Base-by-base conservation (phyloP, 2,888 invertebrate species). In the Parapristionchus giblindavisi region DNA sequence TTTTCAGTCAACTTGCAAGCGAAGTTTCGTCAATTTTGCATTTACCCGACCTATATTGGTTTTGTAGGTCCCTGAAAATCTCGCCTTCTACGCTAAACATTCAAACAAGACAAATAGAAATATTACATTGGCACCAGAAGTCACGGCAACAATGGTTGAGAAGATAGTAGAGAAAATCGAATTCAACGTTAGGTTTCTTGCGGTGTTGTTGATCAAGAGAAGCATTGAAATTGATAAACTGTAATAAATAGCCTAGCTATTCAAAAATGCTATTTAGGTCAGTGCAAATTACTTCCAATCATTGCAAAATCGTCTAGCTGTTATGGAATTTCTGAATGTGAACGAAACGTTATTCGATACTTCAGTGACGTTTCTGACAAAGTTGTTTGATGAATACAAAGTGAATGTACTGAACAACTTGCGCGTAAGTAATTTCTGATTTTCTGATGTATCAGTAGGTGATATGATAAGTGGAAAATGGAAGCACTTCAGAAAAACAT, bases 221-320 rank as follows among this genome's bases (percentile, higher is more conserved):
- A n/a, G n/a, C n/a, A n/a, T n/a, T n/a, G n/a, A n/a, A n/a, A n/a
- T n/a, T n/a, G n/a, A n/a, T n/a, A n/a, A n/a, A n/a, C n/a, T n/a
- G n/a, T n/a, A n/a, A n/a, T n/a, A n/a, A n/a, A n/a, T n/a, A n/a
- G n/a, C 24, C 27, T 6, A 54, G 17, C 43, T 14, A 27, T 63
- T 3, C 29, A 43, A 52, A 4, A 21, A 2, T 24, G 27, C 14
- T 5, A 4, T 27, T n/a, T 34, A 70, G 70, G 56, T 14, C 1
- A n/a, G 29, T 2, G 14, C 38, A 3, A 21, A 27, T 5, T 71
- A 48, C 32, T 71, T 58, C 52, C 54, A 34, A 0, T 43, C 54
- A 48, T 27, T 73, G 17, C 73, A 61, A 27, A 73, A 73, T 24
- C 38, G 73, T 29, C n/a, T 73, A 1, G 43, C 60, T 29, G 73